Conservation (phyloP, 2,797 vertebrate genomes). For the Euphonia xanthogaster region DNA sequence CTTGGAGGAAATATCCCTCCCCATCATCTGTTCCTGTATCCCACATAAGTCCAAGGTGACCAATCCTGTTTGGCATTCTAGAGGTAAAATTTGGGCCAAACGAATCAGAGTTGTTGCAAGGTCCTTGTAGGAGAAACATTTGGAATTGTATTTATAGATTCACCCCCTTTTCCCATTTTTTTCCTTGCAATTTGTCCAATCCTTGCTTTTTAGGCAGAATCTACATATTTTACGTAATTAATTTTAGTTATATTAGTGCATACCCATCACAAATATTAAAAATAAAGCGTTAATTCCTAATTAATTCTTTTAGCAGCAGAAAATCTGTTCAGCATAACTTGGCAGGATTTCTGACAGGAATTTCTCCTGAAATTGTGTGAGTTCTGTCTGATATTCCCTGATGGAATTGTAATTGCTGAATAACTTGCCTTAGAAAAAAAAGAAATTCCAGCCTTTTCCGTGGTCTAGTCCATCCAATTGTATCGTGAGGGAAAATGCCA, state of each 20-base stretch:
- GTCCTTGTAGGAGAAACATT: neutral
- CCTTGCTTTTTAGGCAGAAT: neutral
- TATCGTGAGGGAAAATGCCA: neutral
- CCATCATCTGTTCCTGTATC: neutral
- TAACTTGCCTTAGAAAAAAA: neutral
- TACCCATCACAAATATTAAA: neutral
- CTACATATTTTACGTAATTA: neutral
- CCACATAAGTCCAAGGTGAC: neutral
- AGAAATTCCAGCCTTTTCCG: neutral
- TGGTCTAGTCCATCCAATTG: neutral
- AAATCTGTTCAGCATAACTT: neutral
- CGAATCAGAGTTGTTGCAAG: fast-evolving
- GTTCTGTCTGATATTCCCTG: neutral
- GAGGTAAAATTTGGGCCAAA: neutral
- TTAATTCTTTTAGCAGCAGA: neutral
- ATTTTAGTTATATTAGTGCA: neutral
- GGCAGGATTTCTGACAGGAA: neutral
- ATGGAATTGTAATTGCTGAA: neutral
- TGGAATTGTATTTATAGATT: neutral
- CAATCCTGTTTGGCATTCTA: neutral
- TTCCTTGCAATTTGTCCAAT: neutral
- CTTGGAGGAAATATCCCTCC: neutral
- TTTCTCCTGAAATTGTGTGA: neutral
- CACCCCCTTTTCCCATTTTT: fast-evolving
- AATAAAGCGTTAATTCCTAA: neutral